phyloP scores from a whole-genome alignment of 2,113 vertebrate genomes.

The Nesogale talazaci region DNA sequence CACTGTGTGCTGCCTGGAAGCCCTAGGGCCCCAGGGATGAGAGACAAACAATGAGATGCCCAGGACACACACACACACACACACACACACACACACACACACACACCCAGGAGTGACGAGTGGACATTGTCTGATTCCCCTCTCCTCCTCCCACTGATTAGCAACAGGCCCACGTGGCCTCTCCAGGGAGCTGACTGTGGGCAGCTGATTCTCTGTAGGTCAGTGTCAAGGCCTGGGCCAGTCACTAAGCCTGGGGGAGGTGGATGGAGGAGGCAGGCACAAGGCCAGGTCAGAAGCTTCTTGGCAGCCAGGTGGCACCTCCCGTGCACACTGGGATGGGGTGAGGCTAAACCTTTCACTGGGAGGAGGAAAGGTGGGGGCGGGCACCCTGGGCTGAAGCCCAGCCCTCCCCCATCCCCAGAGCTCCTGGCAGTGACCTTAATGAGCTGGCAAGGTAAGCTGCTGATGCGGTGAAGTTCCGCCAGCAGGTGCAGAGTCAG shows the following conservation, averaged over 20 bases:
- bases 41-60: too few relatives aligned
- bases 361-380: too few relatives aligned
- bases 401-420: neutral
- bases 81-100: too few relatives aligned
- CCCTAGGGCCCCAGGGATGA: neutral
- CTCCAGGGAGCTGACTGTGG: neutral
- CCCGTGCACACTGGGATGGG: neutral
- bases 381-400: neutral
- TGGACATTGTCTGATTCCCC: neutral
- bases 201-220: neutral
- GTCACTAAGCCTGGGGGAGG: neutral
- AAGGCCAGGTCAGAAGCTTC: neutral
- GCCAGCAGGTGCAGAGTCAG: too few relatives aligned
- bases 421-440: neutral
- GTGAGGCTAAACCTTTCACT: too few relatives aligned
- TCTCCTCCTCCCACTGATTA: neutral
- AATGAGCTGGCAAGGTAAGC: neutral
- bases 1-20: too few relatives aligned
- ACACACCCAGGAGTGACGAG: neutral
- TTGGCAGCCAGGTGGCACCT: neutral
- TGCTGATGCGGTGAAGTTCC: neutral
- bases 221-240: neutral
- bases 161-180: neutral
- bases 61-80: too few relatives aligned
- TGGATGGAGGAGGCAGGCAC: neutral